Evolutionary conservation across 2,113 vertebrate species (phyloP).

Genomic region (Miniopterus natalensis): DNA sequence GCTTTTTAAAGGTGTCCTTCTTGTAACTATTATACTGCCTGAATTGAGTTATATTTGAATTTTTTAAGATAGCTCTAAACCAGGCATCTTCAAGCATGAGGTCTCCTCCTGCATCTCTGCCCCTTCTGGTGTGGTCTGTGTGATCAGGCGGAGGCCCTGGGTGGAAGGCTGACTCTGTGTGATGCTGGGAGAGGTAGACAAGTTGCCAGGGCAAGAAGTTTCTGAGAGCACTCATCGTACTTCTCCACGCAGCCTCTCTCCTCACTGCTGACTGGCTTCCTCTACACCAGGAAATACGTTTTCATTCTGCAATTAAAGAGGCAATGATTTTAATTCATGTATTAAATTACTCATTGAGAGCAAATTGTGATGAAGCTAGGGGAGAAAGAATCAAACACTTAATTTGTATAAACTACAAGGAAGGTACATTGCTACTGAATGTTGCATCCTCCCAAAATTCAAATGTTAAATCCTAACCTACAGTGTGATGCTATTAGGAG

Average conservation of each 20-base stretch:
- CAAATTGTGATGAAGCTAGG: neutral
- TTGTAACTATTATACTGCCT: neutral
- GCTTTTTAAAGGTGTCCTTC: neutral
- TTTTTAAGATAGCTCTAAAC: neutral
- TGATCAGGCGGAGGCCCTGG: neutral
- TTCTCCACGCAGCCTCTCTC: neutral
- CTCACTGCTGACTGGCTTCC: neutral
- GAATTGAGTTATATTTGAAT: neutral
- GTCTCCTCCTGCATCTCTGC: neutral
- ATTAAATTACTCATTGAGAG: conserved; percentile 49
- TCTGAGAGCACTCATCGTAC: neutral
- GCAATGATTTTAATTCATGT: neutral
- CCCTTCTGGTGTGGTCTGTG: neutral
- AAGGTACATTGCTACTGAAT: neutral
- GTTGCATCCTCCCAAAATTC: neutral
- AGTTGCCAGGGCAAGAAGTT: neutral
- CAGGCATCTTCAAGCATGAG: neutral
- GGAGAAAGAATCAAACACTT: neutral
- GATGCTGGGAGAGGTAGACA: neutral
- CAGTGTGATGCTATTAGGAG: neutral
- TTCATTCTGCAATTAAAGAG: neutral
- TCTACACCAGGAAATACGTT: neutral
- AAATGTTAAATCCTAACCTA: neutral
- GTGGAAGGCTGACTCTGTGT: neutral
- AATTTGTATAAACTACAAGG: neutral